Base-by-base conservation (phyloP, 2,113 vertebrate genomes). In the Sylvilagus bachmani region DNA sequence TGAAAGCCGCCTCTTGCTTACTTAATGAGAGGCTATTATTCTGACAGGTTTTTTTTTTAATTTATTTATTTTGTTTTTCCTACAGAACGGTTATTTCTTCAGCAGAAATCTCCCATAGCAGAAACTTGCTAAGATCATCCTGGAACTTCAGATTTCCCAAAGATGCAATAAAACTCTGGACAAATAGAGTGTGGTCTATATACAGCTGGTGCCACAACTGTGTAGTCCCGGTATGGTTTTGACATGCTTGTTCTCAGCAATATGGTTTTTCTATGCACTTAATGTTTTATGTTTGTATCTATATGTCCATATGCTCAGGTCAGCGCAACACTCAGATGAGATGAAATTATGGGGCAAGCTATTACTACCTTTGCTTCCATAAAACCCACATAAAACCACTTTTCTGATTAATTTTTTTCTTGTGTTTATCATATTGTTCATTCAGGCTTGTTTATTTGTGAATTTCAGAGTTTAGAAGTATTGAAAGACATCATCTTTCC, bases 401-500 rank as follows among this genome's bases (percentile, higher is more conserved):
- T 92, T 44, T 67, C n/a, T 93, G 36, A 14, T 81, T 93, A 10
- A 13, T 58, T 38, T 78, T 67, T 86, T 44, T 78, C 53, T 82
- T 82, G 51, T 75, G 33, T 58, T 86, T 83, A 82, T 44, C 64
- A 66, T 90, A 36, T 61, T 94, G 38, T 49, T 91, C 64, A 81
- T 33, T 96, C 69, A 83, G 12, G 5, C 55, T 91, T 69, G 1
- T 97, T 97, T 98, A 38, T 97, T 96, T 97, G 93, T 96, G 9
- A 7, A 84, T 51, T 96, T 95, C 94, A 99, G 98, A 97, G 91
- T 82, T 97, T 98, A n/a, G 94, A 96, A 51, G 31, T 97, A 53
- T 70, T 99, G 81, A 98, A 98, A 93, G 97, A 97, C 10, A 66
- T 61, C 3, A 6, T 99, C 27, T 98, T 98, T 93, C 98, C 98